Percentiles rank a stretch among this genome's conserved stretches.
phyloP scores from a whole-genome alignment of 1,140 invertebrate genomes.

The Drosophila kohkoa region DNA sequence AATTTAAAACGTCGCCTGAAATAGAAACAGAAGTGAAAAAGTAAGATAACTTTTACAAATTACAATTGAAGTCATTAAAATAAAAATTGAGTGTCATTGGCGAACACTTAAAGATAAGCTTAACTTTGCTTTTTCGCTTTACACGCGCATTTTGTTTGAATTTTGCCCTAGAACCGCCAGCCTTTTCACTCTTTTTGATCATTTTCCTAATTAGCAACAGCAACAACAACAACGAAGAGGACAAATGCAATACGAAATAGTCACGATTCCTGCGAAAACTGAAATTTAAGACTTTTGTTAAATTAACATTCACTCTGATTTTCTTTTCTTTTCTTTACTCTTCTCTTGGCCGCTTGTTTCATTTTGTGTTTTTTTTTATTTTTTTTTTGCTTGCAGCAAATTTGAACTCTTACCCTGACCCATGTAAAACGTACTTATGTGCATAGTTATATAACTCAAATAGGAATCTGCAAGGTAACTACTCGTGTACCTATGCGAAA shows the following conservation, averaged over 20 bases:
- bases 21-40: slow-evolving; percentile 24
- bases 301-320: slow-evolving; percentile 15
- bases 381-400: not conserved
- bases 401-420: not conserved
- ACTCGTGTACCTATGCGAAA: slow-evolving; percentile 58
- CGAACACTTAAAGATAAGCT: slow-evolving; percentile 68
- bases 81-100: slow-evolving; percentile 72
- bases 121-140: slow-evolving; percentile 52
- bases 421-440: slow-evolving; percentile 13
- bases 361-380: no score
- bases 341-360: not conserved
- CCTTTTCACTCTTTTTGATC: slow-evolving; percentile 40
- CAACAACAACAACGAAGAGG: not conserved
- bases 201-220: slow-evolving; percentile 28
- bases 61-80: slow-evolving; percentile 72
- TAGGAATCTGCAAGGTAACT: slow-evolving; percentile 76
- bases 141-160: slow-evolving; percentile 30
- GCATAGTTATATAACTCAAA: slow-evolving; percentile 54
- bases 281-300: slow-evolving; percentile 22
- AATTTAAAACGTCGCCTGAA: slow-evolving; percentile 35
- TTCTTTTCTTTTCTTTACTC: slow-evolving; percentile 4
- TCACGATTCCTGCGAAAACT: slow-evolving; percentile 7
- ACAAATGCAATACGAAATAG: not conserved
- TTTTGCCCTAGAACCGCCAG: slow-evolving; percentile 19
- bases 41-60: slow-evolving; percentile 62